Conservation (phyloP, 1,140 invertebrate genomes). For the Drosophila murphyi region DNA sequence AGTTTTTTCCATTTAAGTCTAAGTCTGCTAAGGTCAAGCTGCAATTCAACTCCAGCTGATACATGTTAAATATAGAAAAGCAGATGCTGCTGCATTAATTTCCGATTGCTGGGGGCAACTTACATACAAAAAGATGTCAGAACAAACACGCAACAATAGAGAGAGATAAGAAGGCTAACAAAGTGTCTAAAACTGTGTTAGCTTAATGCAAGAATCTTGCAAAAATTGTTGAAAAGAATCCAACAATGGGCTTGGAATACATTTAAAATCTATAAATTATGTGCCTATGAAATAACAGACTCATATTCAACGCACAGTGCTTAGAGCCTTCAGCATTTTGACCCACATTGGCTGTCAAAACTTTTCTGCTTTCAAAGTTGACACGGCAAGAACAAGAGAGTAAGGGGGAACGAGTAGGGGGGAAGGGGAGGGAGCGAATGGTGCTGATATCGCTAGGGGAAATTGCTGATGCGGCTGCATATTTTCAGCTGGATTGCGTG, state of each 20-base stretch:
- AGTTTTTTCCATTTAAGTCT: too few relatives aligned
- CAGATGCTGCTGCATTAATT: too few relatives aligned
- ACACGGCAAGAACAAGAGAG: background rate
- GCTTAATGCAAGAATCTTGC: conserved; percentile 25
- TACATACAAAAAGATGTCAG: background rate
- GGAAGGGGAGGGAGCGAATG: background rate
- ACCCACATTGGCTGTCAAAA: conserved; percentile 51
- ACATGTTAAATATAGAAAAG: too few relatives aligned
- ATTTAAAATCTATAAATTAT: conserved; percentile 36
- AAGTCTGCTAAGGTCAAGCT: too few relatives aligned
- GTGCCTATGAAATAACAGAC: conserved; percentile 9
- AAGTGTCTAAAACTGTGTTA: conserved; percentile 9
- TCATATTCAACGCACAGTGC: conserved; percentile 6
- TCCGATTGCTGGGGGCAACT: background rate
- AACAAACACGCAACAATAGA: conserved; percentile 20
- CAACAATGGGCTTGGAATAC: conserved; percentile 4
- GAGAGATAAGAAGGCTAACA: conserved; percentile 32
- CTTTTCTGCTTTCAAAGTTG: conserved; percentile 21
- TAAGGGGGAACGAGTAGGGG: too few relatives aligned
- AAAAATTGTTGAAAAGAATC: background rate
- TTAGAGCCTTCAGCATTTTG: conserved; percentile 22
- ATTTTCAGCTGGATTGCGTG: conserved; percentile 6
- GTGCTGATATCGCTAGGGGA: conserved; percentile 14
- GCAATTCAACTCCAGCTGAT: too few relatives aligned
- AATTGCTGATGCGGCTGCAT: conserved; percentile 24